phyloP scores from a whole-genome alignment of 1,140 invertebrate species.

The Diabrotica undecimpunctata region DNA sequence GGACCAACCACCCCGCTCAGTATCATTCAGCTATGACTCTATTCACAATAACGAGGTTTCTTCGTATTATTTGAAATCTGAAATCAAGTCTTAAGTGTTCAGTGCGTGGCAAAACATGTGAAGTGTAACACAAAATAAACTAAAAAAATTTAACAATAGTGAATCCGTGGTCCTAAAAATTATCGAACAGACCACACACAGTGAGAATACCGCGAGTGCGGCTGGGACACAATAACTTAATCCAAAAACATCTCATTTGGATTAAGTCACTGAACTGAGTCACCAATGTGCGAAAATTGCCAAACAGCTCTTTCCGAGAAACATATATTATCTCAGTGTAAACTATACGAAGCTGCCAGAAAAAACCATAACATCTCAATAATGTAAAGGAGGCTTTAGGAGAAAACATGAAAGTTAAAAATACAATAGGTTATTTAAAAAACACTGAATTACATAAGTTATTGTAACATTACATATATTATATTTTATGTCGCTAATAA shows the following conservation, averaged over 20 bases:
- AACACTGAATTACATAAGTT: too few species aligned
- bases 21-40: not conserved
- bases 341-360: too few species aligned
- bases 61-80: not conserved
- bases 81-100: not conserved
- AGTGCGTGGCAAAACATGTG: not conserved
- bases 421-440: too few species aligned
- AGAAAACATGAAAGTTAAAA: too few species aligned
- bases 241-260: not conserved
- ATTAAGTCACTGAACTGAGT: not conserved
- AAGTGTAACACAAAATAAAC: not conserved
- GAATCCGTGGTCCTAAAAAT: not conserved
- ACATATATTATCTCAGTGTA: too few species aligned
- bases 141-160: not conserved
- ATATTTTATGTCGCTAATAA: too few species aligned
- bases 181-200: not conserved
- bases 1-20: not conserved
- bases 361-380: too few species aligned
- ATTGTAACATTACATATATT: too few species aligned
- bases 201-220: not conserved
- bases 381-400: too few species aligned
- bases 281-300: not conserved
- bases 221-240: not conserved
- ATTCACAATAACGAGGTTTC: not conserved
- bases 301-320: too few species aligned